phyloP scores from a whole-genome alignment of 37 sponge, comb jelly and placozoan species.

The Beroe ovata region DNA sequence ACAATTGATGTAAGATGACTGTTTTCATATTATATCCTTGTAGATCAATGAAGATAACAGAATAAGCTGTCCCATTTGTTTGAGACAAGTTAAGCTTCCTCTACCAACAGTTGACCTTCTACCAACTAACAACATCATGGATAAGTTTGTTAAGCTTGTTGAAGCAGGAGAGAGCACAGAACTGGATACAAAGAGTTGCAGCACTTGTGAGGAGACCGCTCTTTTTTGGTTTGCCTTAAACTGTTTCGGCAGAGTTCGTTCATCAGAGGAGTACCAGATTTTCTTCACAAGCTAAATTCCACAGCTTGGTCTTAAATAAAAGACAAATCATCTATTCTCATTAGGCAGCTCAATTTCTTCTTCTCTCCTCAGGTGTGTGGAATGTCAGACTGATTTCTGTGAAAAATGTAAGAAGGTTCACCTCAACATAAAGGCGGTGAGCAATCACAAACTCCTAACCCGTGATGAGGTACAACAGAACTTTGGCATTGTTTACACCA shows the following conservation, averaged over 20 bases:
- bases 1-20: too few species aligned
- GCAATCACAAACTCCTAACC: constrained; percentile 19
- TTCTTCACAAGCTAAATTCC: too few species aligned
- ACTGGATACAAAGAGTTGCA: neutral
- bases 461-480: constrained; percentile 4
- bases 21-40: too few species aligned
- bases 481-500: neutral
- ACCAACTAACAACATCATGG: neutral
- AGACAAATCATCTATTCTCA: too few species aligned
- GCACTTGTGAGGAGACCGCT: constrained; percentile 26
- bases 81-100: neutral
- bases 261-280: too few species aligned
- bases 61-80: constrained; percentile 25
- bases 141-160: constrained; percentile 12
- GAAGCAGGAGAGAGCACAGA: constrained; percentile 1
- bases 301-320: too few species aligned
- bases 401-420: constrained; percentile 44
- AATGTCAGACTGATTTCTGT: constrained; percentile 39
- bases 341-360: neutral
- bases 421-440: constrained; percentile 45
- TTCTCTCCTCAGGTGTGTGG: constrained; percentile 9
- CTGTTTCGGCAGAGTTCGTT: too few species aligned
- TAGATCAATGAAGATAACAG: constrained; percentile 33
- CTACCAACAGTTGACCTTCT: constrained; percentile 38
- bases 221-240: neutral